These are phyloP conservation scores for Mesorhabditis spiculigera DNA, from an alignment of 2,888 invertebrate genomes.

Conservation along the genomic window DNA sequence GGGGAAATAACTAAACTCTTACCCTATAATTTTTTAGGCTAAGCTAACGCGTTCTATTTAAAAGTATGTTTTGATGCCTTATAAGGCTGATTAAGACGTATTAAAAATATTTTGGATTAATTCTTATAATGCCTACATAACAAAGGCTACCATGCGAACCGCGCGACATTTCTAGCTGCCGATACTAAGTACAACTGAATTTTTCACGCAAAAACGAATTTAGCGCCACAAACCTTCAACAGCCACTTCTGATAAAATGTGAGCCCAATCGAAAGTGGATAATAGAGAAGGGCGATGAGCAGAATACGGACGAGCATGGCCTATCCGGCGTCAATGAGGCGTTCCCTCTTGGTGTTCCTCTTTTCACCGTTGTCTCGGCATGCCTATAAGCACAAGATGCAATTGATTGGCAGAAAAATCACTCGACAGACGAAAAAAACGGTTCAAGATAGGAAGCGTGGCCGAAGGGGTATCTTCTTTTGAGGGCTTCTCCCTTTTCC, in stretches of 20 bases:
- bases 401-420: too few species aligned
- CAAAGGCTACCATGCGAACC: neutral
- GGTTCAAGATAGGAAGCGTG: too few species aligned
- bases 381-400: too few species aligned
- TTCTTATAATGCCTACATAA: too few species aligned
- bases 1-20: too few species aligned
- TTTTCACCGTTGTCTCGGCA: too few species aligned
- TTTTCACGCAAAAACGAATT: neutral
- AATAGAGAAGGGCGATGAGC: constrained; percentile 75
- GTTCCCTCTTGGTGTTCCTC: too few species aligned
- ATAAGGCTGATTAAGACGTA: neutral
- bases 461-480: too few species aligned
- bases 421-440: too few species aligned
- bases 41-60: neutral
- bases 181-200: neutral
- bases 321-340: too few species aligned
- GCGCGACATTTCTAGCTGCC: neutral
- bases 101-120: neutral
- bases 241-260: constrained; percentile 96
- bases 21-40: too few species aligned
- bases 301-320: constrained; percentile 41
- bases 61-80: neutral
- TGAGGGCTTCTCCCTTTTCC: too few species aligned
- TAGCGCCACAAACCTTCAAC: constrained; percentile 69
- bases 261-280: constrained; percentile 84